Evolutionary conservation across 2,797 vertebrate species (phyloP), one percentile per base, ranked within the genome.

Genomic region (Gouania willdenowi): DNA sequence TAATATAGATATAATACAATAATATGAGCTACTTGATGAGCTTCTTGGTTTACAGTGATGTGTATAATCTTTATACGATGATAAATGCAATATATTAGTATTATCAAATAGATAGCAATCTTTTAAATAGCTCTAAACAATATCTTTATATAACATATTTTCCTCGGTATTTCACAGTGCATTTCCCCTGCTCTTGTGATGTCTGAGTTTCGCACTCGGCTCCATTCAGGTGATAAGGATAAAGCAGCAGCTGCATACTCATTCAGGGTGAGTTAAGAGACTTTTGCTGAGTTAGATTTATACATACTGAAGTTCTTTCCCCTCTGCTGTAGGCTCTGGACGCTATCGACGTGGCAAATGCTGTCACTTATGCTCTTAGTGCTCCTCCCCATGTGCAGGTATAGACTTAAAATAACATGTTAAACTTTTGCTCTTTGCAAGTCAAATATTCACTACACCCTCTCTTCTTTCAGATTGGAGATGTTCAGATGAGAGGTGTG

Each of bases 131-230:
- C n/a, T n/a, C n/a, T n/a, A n/a, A n/a, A n/a, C n/a, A n/a, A n/a
- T n/a, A n/a, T n/a, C n/a, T n/a, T n/a, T n/a, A n/a, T n/a, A n/a
- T n/a, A n/a, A n/a, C n/a, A n/a, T n/a, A n/a, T n/a, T n/a, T n/a
- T n/a, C n/a, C n/a, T n/a, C n/a, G n/a, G n/a, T n/a, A n/a, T n/a
- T n/a, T n/a, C n/a, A n/a, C 78, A 94, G 93, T 82, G 87, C 43
- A 91, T 95, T 69, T 94, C 93, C 72, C 93, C 93, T 31, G 92
- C 91, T 41, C 16, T 93, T 43, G 93, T 95, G 71, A 87, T 92
- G 75, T 94, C 92, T 0, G 88, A 88, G 20, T 94, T 95, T 46
- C 71, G 75, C 60, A 77, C 71, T 34, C 89, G 86, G 21, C 82
- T 93, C 27, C 71, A 86, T 1, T 81, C 82, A 27, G 64, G 87